phyloP scores from a whole-genome alignment of 1,140 invertebrate genomes.

The Drosophila pseudoananassae region DNA sequence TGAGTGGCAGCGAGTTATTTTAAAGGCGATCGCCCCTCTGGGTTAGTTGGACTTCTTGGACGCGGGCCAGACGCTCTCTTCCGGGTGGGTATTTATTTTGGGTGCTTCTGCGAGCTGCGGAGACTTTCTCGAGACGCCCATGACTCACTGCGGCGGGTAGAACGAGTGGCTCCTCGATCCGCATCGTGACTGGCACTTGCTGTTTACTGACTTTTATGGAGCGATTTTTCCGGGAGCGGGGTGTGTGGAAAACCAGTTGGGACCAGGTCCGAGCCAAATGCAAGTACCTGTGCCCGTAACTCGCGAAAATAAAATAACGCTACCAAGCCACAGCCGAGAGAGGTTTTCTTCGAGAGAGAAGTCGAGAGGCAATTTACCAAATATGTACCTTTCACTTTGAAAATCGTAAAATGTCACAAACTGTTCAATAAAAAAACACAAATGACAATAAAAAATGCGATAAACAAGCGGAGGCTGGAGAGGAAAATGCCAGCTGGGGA shows the following conservation, averaged over 20 bases:
- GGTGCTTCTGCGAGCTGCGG: too few species aligned
- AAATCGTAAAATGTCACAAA: conserved; percentile 77
- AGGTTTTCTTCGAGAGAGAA: too few species aligned
- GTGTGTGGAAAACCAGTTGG: conserved; percentile 50
- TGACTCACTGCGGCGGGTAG: not conserved
- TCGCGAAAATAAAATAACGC: too few species aligned
- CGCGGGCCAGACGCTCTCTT: conserved; percentile 44
- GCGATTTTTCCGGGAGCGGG: conserved; percentile 17
- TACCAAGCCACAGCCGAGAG: too few species aligned
- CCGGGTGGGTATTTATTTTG: too few species aligned
- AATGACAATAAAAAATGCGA: conserved; percentile 70
- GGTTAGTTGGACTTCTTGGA: conserved; percentile 19
- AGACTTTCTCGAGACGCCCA: too few species aligned
- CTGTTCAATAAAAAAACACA: conserved; percentile 73
- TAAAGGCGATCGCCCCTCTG: conserved; percentile 1
- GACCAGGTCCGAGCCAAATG: not conserved
- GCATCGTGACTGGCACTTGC: conserved; percentile 40
- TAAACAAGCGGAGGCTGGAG: conserved; percentile 59
- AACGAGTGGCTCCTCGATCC: not conserved
- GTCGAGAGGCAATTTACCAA: conserved; percentile 74
- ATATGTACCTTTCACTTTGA: conserved; percentile 77
- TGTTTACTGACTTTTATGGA: conserved; percentile 63
- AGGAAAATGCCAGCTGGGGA: conserved; percentile 32
- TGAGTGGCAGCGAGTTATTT: not conserved
- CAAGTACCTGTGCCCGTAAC: conserved; percentile 19